Evolutionary conservation across 2,888 invertebrate genomes (phyloP), one percentile per base, ranked within the genome.

Genomic region (Dioctria rufipes): DNA sequence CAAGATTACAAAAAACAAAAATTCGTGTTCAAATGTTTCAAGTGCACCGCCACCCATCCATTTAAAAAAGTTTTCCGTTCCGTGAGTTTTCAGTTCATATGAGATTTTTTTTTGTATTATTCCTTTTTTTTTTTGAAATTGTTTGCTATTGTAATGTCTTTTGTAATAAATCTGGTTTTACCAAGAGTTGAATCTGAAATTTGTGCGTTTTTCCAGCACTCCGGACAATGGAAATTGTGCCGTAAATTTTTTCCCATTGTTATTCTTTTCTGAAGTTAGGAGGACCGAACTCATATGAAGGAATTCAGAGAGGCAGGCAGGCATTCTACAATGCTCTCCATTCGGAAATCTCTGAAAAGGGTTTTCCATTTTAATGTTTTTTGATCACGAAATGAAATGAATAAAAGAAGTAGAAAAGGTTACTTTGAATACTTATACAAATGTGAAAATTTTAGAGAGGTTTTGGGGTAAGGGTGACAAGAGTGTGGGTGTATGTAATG

Each of bases 201-300:
- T 61, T n/a, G 61, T 37, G 61, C 61, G 71, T 40, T 71, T 71
- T 54, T 54, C 51, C 37, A 37, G 39, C 54, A 39, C 4, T 6
- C 6, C 39, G 51, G 51, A 71, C 54, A 71, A 71, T 71, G 54
- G 71, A 54, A 71, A 71, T 4, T 39, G 40, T 54, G 71, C 40
- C 54, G 54, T 71, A 71, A 71, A 71, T 71, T 71, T 71, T 46
- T 58, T 39, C 5, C 71, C 58, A 71, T 71, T 54, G 71, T 71
- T 40, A 71, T 71, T 39, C 40, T 54, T 25, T 71, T 71, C 54
- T 54, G 58, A 54, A 71, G 54, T 71, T 71, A 43, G 25, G 25
- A 25, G 25, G 42, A 71, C 71, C 54, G 58, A 71, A 71, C 39
- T 71, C 58, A 71, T 58, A 40, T 58, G 58, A 71, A 58, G 58